Percentiles rank a stretch among this genome's conserved stretches.
phyloP scores from a whole-genome alignment of 2,888 invertebrate genomes.

The Zaprionus bogoriensis region DNA sequence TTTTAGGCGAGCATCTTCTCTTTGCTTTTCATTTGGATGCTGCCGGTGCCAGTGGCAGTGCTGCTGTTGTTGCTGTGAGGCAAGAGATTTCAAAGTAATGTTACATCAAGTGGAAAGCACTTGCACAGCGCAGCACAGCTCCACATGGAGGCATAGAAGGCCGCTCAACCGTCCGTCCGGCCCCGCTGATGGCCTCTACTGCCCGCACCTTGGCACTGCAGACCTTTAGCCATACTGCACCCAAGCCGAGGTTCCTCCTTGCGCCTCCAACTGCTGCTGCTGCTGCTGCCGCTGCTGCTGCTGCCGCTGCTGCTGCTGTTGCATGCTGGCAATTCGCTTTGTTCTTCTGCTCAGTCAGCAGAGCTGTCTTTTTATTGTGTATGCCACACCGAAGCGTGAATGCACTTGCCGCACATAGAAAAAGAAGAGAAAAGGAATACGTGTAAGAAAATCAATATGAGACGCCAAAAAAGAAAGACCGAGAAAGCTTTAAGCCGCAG shows the following conservation, averaged over 20 bases:
- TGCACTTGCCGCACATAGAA: slow-evolving; percentile 26
- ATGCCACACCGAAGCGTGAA: slow-evolving; percentile 32
- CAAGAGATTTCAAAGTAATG: slow-evolving; percentile 76
- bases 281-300: background rate
- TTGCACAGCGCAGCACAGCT: slow-evolving; percentile 56
- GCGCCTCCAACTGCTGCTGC: slow-evolving; percentile 1
- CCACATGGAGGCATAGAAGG: slow-evolving; percentile 39
- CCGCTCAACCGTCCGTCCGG: no score
- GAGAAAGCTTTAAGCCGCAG: background rate
- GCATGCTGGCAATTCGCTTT: slow-evolving; percentile 62
- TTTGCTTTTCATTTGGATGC: slow-evolving; percentile 71
- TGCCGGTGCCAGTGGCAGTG: slow-evolving; percentile 7
- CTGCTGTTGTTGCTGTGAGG: slow-evolving; percentile 43
- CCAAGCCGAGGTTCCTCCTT: slow-evolving; percentile 14
- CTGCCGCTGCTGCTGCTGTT: slow-evolving; percentile 11
- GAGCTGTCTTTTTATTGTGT: slow-evolving; percentile 19
- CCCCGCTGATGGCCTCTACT: background rate
- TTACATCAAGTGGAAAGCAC: slow-evolving; percentile 78
- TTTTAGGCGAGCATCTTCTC: slow-evolving; percentile 65
- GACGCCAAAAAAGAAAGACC: no score
- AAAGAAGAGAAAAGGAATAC: background rate
- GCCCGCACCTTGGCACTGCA: slow-evolving; percentile 12
- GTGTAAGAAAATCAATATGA: background rate
- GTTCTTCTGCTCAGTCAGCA: slow-evolving; percentile 75
- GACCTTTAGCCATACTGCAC: slow-evolving; percentile 26